Percentiles rank a stretch among this genome's conserved stretches.
These are phyloP conservation scores for Elephantulus edwardii DNA, from an alignment of 2,113 vertebrate genomes.

Conservation along the genomic window DNA sequence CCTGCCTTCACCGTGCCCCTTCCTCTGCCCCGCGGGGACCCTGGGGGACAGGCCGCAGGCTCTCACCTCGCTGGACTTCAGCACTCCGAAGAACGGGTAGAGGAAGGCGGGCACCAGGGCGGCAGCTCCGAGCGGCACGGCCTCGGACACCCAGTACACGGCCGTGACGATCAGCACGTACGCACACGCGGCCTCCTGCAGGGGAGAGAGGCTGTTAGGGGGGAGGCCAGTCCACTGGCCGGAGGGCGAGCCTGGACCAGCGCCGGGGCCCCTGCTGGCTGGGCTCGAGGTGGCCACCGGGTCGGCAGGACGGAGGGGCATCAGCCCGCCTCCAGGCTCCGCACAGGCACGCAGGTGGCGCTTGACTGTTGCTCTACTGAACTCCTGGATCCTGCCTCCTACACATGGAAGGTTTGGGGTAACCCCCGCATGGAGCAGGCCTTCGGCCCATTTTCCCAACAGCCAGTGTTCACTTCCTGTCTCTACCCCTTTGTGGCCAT, in stretches of 20 bases:
- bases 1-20: background rate
- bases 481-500: no score
- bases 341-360: no score
- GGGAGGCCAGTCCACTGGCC: background rate
- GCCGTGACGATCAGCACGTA: constrained; percentile 96
- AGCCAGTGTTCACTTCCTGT: no score
- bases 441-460: no score
- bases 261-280: background rate
- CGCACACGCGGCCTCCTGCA: constrained; percentile 94
- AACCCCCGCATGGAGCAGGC: no score
- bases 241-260: fast-evolving
- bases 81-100: constrained; percentile 96
- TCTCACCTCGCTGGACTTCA: constrained; percentile 97
- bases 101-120: constrained; percentile 97
- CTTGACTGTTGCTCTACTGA: no score
- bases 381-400: no score
- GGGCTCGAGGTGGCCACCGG: no score
- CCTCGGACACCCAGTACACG: constrained; percentile 97
- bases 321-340: no score
- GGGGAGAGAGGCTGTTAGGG: background rate
- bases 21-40: background rate
- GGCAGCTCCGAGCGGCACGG: constrained; percentile 95
- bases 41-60: background rate
- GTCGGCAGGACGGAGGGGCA: no score
- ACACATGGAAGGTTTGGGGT: no score